Evolutionary conservation across 2,888 invertebrate species (phyloP), one percentile per base, ranked within the genome.

Genomic region (Catocala nupta): DNA sequence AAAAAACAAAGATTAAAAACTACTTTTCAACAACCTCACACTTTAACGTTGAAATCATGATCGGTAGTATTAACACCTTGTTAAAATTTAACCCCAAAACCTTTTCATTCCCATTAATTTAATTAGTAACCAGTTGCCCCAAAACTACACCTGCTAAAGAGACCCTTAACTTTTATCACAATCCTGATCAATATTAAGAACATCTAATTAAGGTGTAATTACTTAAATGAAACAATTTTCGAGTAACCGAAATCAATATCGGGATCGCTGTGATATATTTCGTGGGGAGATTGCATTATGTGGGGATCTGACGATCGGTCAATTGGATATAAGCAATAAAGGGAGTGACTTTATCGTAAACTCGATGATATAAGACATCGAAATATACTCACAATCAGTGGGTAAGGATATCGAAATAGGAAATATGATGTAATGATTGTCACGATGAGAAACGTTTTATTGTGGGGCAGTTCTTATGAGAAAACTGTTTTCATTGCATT

Each of bases 281-380:
- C 11, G 25, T 12, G 33, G 51, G 53, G 50, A 44, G 25, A 63
- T 71, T 57, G 44, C 55, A 16, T 49, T 25, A 50, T 55, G n/a
- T 16, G 42, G 9, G 50, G 60, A 10, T 50, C 51, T 49, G 48
- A 59, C 45, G 55, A 48, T 13, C 50, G 43, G 44, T 50, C 57
- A 59, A 62, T 60, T 62, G 58, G 50, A 55, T 65, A 62, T 59
- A 42, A 50, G 33, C 47, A 54, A 65, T 65, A 65, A 65, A 56
- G 48, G 60, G 48, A 25, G 25, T 16, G 25, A 50, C n/a, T 49
- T 48, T 48, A 55, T 48, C 25, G 48, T 25, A 25, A 33, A 5
- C 6, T 25, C 48, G 25, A 48, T 48, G 11, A 33, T 48, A 48
- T 55, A 53, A 63, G 13, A 58, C 49, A 65, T 55, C n/a, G 50